A percentile compares a stretch with the other conserved stretches of the same genome.
Conservation (phyloP, 2,888 invertebrate species). For the Hyposoter dolosus region DNA sequence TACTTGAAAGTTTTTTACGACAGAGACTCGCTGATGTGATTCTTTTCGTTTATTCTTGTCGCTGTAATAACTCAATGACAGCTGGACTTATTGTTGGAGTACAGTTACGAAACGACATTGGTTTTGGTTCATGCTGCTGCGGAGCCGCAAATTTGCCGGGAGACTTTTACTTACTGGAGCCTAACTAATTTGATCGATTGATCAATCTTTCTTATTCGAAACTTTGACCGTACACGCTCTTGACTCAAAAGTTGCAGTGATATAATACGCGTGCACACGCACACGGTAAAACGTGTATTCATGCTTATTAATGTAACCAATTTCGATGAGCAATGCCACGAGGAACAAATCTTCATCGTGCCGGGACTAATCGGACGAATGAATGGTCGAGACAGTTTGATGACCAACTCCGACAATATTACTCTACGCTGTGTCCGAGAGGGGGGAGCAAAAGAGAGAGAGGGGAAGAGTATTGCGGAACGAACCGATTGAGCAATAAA, state of each 20-base stretch:
- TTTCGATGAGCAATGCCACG: conserved; percentile 37
- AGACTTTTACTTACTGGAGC: conserved; percentile 23
- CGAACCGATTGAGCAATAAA: conserved; percentile 70
- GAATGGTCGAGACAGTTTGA: conserved; percentile 23
- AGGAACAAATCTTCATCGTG: conserved; percentile 26
- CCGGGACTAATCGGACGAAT: conserved; percentile 26
- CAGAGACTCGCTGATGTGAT: not conserved
- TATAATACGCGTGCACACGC: conserved; percentile 7
- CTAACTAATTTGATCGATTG: conserved; percentile 40
- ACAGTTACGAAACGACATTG: conserved; percentile 20
- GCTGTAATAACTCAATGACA: conserved; percentile 9
- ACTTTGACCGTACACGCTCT: not conserved
- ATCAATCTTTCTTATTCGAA: conserved; percentile 25
- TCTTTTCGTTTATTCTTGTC: not conserved
- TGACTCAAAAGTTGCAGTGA: not conserved
- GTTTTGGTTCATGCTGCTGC: not conserved
- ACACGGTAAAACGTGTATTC: conserved; percentile 1
- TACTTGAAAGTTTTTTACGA: not conserved
- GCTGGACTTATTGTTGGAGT: conserved; percentile 10
- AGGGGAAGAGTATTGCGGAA: conserved; percentile 49
- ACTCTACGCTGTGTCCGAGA: conserved; percentile 21
- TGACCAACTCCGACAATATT: conserved; percentile 49
- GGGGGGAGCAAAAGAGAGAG: conserved; percentile 23
- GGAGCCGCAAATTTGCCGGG: not conserved
- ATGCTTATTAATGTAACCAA: conserved; percentile 3